A percentile compares a stretch with the other conserved stretches of the same genome.
phyloP scores from a whole-genome alignment of 2,113 vertebrate genomes.

The Hydropotes inermis region DNA sequence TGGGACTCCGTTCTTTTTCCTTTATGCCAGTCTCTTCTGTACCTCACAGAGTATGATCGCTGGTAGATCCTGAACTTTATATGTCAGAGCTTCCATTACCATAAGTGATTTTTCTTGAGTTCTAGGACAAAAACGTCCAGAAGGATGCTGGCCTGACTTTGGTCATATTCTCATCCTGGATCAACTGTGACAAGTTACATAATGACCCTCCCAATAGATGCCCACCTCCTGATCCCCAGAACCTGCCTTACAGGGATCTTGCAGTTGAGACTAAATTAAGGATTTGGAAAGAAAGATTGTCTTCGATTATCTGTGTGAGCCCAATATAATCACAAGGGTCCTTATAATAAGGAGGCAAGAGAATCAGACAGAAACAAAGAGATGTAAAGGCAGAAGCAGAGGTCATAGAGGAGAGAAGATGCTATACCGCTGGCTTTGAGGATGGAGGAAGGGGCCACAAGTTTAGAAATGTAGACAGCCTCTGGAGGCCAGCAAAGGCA shows the following conservation, averaged over 20 bases:
- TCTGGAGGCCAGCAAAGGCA: background rate
- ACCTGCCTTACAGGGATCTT: background rate
- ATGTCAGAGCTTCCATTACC: background rate
- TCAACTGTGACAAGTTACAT: background rate
- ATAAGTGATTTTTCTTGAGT: background rate
- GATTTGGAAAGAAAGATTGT: background rate
- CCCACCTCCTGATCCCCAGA: background rate
- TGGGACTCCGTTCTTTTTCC: background rate
- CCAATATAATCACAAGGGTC: background rate
- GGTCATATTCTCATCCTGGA: background rate
- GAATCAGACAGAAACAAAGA: background rate
- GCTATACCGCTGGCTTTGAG: background rate
- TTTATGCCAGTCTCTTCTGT: background rate
- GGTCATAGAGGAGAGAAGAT: background rate
- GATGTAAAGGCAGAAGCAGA: background rate
- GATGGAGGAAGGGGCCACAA: background rate
- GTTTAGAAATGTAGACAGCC: background rate
- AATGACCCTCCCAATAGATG: background rate
- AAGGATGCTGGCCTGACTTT: background rate
- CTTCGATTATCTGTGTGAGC: background rate
- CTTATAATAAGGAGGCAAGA: background rate
- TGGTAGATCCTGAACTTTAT: background rate
- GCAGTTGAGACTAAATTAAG: background rate
- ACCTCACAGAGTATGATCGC: background rate
- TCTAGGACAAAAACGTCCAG: background rate